These are phyloP conservation scores for Ostrea edulis DNA, from an alignment of 1,140 invertebrate species.

Conservation along the genomic window DNA sequence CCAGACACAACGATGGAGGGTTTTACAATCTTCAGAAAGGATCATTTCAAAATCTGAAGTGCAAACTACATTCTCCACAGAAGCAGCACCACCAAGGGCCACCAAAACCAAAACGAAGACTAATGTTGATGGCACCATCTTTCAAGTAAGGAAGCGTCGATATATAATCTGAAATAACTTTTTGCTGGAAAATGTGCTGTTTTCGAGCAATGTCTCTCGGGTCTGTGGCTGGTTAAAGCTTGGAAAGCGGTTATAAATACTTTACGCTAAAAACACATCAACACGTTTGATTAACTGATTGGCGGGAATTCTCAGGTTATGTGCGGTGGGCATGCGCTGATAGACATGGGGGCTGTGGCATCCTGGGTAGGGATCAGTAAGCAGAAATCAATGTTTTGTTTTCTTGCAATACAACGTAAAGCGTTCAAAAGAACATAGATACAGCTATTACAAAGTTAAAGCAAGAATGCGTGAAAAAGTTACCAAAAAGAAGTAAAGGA, in stretches of 20 bases:
- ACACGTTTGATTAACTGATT: background rate
- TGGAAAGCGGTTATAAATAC: background rate
- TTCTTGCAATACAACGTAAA: no score
- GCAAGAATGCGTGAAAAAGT: no score
- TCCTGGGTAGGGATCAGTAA: background rate
- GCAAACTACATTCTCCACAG: background rate
- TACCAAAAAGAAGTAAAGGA: no score
- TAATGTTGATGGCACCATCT: background rate
- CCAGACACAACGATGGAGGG: background rate
- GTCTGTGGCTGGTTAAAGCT: background rate
- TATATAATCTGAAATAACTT: background rate
- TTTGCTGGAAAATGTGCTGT: background rate
- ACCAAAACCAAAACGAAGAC: background rate
- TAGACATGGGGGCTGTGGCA: background rate
- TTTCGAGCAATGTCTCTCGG: background rate
- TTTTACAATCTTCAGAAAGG: constrained; percentile 6
- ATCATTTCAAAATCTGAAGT: background rate
- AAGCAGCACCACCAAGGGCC: background rate
- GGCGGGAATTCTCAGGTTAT: constrained; percentile 8
- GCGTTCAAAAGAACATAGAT: no score
- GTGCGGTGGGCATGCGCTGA: background rate
- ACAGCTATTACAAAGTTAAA: no score
- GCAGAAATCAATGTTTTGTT: no score
- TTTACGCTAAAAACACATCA: constrained; percentile 26
- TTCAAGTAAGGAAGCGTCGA: background rate